These are phyloP conservation scores for Penaeus monodon DNA, from an alignment of 2,888 invertebrate genomes.

Conservation along the genomic window DNA sequence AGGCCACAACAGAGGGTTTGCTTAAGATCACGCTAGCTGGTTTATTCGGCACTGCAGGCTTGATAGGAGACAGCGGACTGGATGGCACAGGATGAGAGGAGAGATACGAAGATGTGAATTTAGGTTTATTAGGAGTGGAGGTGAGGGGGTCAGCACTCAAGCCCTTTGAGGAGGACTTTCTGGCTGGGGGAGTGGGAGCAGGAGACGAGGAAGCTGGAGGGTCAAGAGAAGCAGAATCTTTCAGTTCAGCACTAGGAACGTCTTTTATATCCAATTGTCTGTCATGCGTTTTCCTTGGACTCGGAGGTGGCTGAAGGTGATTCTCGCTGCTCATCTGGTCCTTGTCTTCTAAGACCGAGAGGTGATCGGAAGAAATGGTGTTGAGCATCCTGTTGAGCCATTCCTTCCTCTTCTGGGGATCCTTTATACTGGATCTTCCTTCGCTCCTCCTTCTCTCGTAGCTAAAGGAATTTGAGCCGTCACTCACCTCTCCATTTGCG, in stretches of 20 bases:
- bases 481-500: background rate
- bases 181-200: slow-evolving; percentile 23
- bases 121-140: slow-evolving; percentile 3
- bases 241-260: background rate
- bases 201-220: background rate
- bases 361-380: slow-evolving; percentile 32
- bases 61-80: background rate
- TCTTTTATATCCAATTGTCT: background rate
- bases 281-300: background rate
- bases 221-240: too few species aligned
- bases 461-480: background rate
- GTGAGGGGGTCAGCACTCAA: background rate
- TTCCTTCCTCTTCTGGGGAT: slow-evolving; percentile 49
- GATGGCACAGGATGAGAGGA: background rate
- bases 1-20: background rate
- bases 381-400: slow-evolving; percentile 57
- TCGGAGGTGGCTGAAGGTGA: background rate
- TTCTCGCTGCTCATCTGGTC: background rate
- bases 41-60: slow-evolving; percentile 3
- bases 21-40: background rate
- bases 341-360: background rate
- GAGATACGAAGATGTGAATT: background rate
- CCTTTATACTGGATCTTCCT: slow-evolving; percentile 41
- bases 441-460: slow-evolving; percentile 13
- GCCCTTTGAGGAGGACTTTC: slow-evolving; percentile 7